Evolutionary conservation across 2,888 invertebrate genomes (phyloP).

Genomic region (Shargacucullia verbasci): DNA sequence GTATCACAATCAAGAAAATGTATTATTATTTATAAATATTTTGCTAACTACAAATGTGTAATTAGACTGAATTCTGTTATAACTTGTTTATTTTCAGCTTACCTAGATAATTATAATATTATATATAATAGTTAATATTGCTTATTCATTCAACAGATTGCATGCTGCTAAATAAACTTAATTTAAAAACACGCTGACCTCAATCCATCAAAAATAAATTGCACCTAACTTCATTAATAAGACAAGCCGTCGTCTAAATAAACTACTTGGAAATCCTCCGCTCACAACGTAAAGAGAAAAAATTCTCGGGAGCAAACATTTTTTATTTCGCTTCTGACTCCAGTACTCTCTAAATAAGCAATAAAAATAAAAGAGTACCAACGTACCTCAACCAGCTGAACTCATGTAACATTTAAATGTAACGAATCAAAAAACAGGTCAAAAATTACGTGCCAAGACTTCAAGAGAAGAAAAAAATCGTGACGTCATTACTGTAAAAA

Average conservation of each 20-base stretch:
- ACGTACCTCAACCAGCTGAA: slow-evolving; percentile 1
- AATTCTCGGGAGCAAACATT: slow-evolving; percentile 2
- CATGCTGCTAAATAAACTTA: too few species aligned
- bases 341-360: slow-evolving; percentile 25
- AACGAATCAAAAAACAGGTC: slow-evolving; percentile 33
- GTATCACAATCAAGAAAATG: too few species aligned
- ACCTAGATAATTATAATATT: too few species aligned
- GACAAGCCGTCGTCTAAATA: neutral
- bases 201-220: neutral
- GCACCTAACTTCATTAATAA: neutral
- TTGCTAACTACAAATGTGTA: too few species aligned
- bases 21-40: too few species aligned
- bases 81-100: too few species aligned
- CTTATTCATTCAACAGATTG: too few species aligned
- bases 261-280: slow-evolving; percentile 5
- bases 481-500: slow-evolving; percentile 35
- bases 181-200: neutral
- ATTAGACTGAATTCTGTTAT: too few species aligned
- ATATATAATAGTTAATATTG: too few species aligned
- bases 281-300: slow-evolving; percentile 12
- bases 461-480: slow-evolving; percentile 9
- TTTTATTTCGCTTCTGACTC: slow-evolving; percentile 22
- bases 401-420: slow-evolving; percentile 36
- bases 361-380: slow-evolving; percentile 19
- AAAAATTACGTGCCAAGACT: slow-evolving; percentile 46